Evolutionary conservation across 2,888 invertebrate genomes (phyloP).

Genomic region (Cactoblastis cactorum): DNA sequence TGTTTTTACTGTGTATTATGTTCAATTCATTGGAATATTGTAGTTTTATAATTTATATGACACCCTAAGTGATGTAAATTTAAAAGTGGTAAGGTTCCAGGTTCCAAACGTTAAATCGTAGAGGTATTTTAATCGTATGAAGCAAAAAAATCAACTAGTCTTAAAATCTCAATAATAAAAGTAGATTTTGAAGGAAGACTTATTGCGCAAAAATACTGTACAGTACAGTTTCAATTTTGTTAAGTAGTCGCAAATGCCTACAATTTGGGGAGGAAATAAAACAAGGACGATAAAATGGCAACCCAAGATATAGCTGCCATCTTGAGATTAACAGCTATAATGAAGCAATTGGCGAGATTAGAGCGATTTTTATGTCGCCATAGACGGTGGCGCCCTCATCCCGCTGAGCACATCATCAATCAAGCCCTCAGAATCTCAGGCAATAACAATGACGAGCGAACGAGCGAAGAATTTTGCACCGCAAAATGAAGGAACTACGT

Average conservation of each 20-base stretch:
- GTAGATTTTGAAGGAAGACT: conserved; percentile 35
- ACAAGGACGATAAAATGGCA: conserved; percentile 58
- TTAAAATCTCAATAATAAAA: conserved; percentile 27
- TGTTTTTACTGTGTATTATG: too few species aligned
- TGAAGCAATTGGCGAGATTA: conserved; percentile 73
- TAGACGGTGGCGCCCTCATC: conserved; percentile 33
- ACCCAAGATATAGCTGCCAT: conserved; percentile 44
- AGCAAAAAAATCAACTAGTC: conserved; percentile 12
- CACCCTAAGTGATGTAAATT: too few species aligned
- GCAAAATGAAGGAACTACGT: conserved; percentile 32
- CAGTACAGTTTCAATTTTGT: conserved; percentile 60
- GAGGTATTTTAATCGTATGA: too few species aligned
- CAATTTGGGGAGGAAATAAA: conserved; percentile 61
- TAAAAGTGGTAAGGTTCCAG: too few species aligned
- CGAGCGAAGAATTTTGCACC: conserved; percentile 33
- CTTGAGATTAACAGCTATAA: conserved; percentile 71
- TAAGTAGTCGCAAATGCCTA: conserved; percentile 64
- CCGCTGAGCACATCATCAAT: conserved; percentile 43
- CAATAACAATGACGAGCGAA: conserved; percentile 58
- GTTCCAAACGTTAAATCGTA: too few species aligned
- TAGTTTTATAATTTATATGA: too few species aligned
- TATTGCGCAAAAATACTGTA: conserved; percentile 43
- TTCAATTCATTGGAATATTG: too few species aligned
- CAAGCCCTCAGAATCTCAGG: conserved; percentile 46
- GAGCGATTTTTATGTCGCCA: conserved; percentile 65